These are phyloP conservation scores for Toxonevra muliebris DNA, from an alignment of 2,888 invertebrate species.

Conservation along the genomic window DNA sequence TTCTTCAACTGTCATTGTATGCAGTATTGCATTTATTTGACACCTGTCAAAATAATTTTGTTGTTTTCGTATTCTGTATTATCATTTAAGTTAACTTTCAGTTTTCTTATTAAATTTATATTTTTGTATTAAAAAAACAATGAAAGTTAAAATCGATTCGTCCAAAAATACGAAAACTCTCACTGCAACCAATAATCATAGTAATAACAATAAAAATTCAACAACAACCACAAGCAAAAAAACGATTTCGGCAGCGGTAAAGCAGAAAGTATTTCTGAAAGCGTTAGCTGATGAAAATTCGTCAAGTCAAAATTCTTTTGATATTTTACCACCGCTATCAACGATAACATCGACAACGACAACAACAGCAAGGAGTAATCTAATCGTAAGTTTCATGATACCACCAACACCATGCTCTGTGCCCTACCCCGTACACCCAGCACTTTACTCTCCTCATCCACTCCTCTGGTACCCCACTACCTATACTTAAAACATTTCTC, in stretches of 20 bases:
- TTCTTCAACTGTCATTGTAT: conserved; percentile 17
- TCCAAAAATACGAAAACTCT: conserved; percentile 38
- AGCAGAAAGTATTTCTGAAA: conserved; percentile 12
- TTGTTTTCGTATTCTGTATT: conserved; percentile 1
- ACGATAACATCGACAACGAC: conserved; percentile 47
- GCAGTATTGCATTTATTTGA: conserved; percentile 8
- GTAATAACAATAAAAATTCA: background rate
- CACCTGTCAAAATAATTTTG: conserved; percentile 24
- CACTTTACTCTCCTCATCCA: no score
- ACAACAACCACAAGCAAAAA: background rate
- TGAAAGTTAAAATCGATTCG: conserved; percentile 59
- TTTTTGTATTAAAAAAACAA: conserved; percentile 25
- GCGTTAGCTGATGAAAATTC: conserved; percentile 19
- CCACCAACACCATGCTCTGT: background rate
- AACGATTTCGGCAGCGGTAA: conserved; percentile 4
- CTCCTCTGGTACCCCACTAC: no score
- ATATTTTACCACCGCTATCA: conserved; percentile 54
- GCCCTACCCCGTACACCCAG: no score
- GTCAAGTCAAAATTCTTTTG: conserved; percentile 32
- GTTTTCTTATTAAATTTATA: background rate
- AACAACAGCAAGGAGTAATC: conserved; percentile 54
- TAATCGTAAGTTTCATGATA: conserved; percentile 55
- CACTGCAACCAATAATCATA: conserved; percentile 28
- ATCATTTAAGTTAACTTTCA: background rate
- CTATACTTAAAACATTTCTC: no score